Conservation (phyloP, 2,888 invertebrate genomes). For the Athalia cordata region DNA sequence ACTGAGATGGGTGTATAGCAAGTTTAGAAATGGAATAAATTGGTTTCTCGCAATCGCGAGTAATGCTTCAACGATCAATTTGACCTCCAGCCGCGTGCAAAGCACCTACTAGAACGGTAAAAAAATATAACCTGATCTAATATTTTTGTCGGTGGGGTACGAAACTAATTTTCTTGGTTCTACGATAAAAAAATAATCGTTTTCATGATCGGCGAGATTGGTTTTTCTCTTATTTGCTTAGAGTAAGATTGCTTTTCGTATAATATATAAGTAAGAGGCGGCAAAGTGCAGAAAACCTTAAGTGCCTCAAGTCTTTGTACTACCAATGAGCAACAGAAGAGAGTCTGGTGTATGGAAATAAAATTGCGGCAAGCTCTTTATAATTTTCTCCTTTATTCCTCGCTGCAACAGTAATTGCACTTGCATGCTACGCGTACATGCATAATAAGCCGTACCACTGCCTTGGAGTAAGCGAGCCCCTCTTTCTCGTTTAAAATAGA, state of each 20-base stretch:
- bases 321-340: not conserved
- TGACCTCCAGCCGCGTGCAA: constrained; percentile 3
- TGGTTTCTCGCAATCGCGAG: constrained; percentile 11
- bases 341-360: constrained; percentile 40
- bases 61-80: not conserved
- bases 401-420: constrained; percentile 41
- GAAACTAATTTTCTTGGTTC: no score
- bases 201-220: no score
- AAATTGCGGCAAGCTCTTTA: constrained; percentile 40
- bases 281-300: constrained; percentile 1
- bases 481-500: constrained; percentile 26
- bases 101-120: not conserved
- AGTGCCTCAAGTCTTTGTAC: constrained; percentile 27
- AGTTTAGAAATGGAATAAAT: constrained; percentile 27
- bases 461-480: no score
- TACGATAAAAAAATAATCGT: no score
- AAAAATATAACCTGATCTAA: no score
- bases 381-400: constrained; percentile 37
- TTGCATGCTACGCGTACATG: constrained; percentile 46
- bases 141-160: no score
- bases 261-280: not conserved
- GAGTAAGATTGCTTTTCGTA: not conserved
- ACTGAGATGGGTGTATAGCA: constrained; percentile 3
- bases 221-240: no score
- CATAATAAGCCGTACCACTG: constrained; percentile 24